Percentiles rank a stretch among this genome's conserved stretches.
Conservation (phyloP, 1,140 invertebrate genomes). For the Adoxophyes honmai region DNA sequence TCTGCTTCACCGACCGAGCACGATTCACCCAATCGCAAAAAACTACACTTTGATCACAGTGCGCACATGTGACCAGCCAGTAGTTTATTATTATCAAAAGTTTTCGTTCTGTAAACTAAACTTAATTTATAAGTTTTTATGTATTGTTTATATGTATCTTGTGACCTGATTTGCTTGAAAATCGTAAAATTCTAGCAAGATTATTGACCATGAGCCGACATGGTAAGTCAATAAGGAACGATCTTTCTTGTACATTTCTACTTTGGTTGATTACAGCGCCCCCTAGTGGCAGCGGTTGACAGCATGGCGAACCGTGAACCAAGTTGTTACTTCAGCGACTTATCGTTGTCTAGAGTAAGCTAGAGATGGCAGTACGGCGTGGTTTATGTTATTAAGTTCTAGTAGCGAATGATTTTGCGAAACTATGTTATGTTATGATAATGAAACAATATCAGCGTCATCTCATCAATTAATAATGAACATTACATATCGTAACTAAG, state of each 20-base stretch:
- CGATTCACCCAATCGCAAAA: conserved; percentile 41
- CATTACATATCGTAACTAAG: too few relatives aligned
- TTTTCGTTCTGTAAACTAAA: conserved; percentile 17
- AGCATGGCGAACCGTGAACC: neutral
- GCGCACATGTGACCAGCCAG: conserved; percentile 60
- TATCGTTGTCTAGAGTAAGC: neutral
- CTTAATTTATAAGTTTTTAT: neutral
- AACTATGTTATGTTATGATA: too few relatives aligned
- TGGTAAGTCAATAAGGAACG: conserved; percentile 41
- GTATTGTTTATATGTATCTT: neutral
- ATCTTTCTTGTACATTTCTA: conserved; percentile 19
- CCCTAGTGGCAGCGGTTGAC: neutral
- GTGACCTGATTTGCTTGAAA: neutral
- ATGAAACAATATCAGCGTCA: too few relatives aligned
- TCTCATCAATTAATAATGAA: too few relatives aligned
- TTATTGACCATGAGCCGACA: conserved; percentile 43
- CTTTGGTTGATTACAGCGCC: conserved; percentile 24
- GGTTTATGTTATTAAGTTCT: too few relatives aligned
- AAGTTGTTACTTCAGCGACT: neutral
- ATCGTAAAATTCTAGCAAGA: neutral
- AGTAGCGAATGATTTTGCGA: too few relatives aligned
- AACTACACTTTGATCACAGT: conserved; percentile 36
- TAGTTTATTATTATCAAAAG: conserved; percentile 27
- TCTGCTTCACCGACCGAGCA: conserved; percentile 36
- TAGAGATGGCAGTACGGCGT: conserved; percentile 39